These are phyloP conservation scores for Halcyon senegalensis DNA, from an alignment of 2,113 vertebrate species.

Conservation along the genomic window DNA sequence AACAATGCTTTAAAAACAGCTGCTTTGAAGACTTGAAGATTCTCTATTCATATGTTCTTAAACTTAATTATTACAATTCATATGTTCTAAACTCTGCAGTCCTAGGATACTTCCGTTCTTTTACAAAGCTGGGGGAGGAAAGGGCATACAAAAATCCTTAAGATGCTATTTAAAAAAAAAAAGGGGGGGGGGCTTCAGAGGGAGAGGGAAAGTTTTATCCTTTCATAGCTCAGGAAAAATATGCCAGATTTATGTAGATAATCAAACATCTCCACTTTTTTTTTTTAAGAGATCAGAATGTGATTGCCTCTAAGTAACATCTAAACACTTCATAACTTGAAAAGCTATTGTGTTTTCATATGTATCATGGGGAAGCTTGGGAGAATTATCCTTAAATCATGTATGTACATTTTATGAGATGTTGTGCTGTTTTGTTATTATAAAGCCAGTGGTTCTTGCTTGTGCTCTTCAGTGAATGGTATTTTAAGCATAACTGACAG, in stretches of 20 bases:
- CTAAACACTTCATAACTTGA: neutral
- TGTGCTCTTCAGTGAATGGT: neutral
- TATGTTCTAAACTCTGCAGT: slow-evolving; percentile 36
- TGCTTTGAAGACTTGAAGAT: slow-evolving; percentile 11
- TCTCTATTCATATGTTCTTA: slow-evolving; percentile 6
- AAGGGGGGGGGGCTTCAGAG: neutral
- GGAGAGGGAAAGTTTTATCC: neutral
- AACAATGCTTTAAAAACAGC: neutral
- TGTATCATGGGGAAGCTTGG: neutral
- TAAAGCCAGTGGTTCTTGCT: neutral
- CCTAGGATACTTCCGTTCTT: neutral
- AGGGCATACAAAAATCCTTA: neutral
- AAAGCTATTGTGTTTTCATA: neutral
- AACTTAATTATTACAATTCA: neutral
- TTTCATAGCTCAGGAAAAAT: neutral
- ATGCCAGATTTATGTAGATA: neutral
- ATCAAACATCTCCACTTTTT: neutral
- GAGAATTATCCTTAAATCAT: neutral
- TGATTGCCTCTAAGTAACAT: neutral
- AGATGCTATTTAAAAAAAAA: neutral
- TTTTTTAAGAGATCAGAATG: neutral
- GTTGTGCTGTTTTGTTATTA: neutral
- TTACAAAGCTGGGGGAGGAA: slow-evolving; percentile 36
- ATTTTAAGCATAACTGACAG: neutral
- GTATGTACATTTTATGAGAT: neutral